Percentiles rank a stretch among this genome's conserved stretches.
Evolutionary conservation across 2,888 invertebrate species (phyloP).

Genomic region (Drosophila greeni): DNA sequence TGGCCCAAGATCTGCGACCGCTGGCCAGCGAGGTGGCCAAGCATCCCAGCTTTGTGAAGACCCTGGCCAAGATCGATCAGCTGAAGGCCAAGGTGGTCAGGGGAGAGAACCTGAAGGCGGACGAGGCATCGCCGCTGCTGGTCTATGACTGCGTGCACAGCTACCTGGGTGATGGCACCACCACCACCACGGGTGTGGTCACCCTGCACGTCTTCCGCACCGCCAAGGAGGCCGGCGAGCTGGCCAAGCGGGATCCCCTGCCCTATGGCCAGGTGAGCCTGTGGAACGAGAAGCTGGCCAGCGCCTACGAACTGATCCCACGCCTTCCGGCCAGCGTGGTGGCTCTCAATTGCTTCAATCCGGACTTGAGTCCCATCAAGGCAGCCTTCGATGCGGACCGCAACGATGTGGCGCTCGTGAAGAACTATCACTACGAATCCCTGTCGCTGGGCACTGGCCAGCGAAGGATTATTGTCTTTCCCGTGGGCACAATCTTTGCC

Average conservation of each 20-base stretch:
- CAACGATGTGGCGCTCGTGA: slow-evolving; percentile 61
- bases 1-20: slow-evolving; percentile 52
- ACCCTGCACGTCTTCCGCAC: slow-evolving; percentile 76
- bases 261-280: slow-evolving; percentile 62
- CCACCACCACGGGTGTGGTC: slow-evolving; percentile 50
- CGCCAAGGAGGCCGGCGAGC: slow-evolving; percentile 70
- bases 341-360: slow-evolving; percentile 73
- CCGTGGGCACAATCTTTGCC: slow-evolving; percentile 76
- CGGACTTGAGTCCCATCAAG: slow-evolving; percentile 54
- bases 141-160: slow-evolving; percentile 73
- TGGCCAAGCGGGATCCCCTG: slow-evolving; percentile 63
- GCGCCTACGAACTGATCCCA: slow-evolving; percentile 73
- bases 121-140: slow-evolving; percentile 55
- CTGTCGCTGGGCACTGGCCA: slow-evolving; percentile 46
- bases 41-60: slow-evolving; percentile 44
- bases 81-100: slow-evolving; percentile 62
- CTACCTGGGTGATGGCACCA: slow-evolving; percentile 45
- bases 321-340: slow-evolving; percentile 54
- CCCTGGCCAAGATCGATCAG: slow-evolving; percentile 49
- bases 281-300: slow-evolving; percentile 75
- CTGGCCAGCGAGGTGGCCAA: slow-evolving; percentile 43
- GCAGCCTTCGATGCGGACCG: slow-evolving; percentile 27
- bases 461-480: slow-evolving; percentile 74
- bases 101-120: slow-evolving; percentile 8
- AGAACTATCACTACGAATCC: slow-evolving; percentile 76